Conservation (phyloP, 2,113 vertebrate genomes). For the Notiomystis cincta region DNA sequence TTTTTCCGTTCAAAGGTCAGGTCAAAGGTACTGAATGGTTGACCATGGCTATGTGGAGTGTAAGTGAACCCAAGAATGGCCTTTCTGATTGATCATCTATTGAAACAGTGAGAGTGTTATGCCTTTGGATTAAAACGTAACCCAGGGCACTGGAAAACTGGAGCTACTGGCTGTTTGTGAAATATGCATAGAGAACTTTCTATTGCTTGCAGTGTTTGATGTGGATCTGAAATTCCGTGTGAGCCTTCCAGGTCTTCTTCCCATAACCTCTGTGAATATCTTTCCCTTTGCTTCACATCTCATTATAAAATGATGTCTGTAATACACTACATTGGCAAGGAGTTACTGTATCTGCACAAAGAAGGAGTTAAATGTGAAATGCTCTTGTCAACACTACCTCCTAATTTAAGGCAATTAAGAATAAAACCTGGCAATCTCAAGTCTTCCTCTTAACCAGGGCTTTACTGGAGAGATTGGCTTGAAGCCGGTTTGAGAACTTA, state of each 20-base stretch:
- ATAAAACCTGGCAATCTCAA: neutral
- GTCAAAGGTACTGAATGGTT: slow-evolving; percentile 63
- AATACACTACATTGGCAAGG: neutral
- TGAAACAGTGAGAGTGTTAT: slow-evolving; percentile 61
- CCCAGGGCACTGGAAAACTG: slow-evolving; percentile 44
- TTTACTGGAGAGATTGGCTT: slow-evolving; percentile 6
- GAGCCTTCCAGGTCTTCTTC: slow-evolving; percentile 54
- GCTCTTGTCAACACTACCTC: neutral
- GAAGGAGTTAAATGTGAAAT: neutral
- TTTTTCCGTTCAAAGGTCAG: slow-evolving; percentile 61
- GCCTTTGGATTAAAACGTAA: slow-evolving; percentile 60
- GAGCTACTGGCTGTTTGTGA: slow-evolving; percentile 37
- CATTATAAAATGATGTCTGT: slow-evolving; percentile 2
- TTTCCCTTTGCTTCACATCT: slow-evolving; percentile 21
- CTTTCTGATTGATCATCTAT: slow-evolving; percentile 63
- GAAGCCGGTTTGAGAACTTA: neutral
- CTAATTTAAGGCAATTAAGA: neutral
- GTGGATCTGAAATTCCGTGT: slow-evolving; percentile 44
- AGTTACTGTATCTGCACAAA: slow-evolving; percentile 13
- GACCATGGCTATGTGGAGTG: slow-evolving; percentile 45
- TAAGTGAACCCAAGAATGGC: slow-evolving; percentile 64
- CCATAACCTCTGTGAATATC: slow-evolving; percentile 16
- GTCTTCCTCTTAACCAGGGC: neutral
- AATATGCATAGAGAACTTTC: slow-evolving; percentile 56
- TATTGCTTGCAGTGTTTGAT: slow-evolving; percentile 57